phyloP scores from a whole-genome alignment of 1,140 invertebrate genomes.

The Ruditapes philippinarum region DNA sequence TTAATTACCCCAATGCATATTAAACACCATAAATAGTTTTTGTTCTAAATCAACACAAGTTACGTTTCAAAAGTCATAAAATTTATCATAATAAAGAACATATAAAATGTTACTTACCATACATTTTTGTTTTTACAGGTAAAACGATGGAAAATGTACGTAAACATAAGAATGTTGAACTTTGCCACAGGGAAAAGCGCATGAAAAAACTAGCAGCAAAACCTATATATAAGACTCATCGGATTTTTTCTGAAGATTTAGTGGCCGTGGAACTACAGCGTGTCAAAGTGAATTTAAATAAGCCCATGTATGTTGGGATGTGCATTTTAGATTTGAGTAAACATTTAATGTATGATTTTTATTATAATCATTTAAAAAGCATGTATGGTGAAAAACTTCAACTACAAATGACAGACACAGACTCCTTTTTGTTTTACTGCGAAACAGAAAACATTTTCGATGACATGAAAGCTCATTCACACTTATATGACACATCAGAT shows the following conservation, averaged over 20 bases:
- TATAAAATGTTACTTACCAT: too few species aligned
- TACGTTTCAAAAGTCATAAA: background rate
- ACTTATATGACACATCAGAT: slow-evolving; percentile 66
- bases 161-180: slow-evolving; percentile 34
- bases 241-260: slow-evolving; percentile 81
- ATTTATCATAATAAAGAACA: background rate
- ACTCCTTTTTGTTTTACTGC: slow-evolving; percentile 85
- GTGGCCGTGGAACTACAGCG: slow-evolving; percentile 69
- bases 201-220: slow-evolving; percentile 78
- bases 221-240: slow-evolving; percentile 81
- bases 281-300: slow-evolving; percentile 66
- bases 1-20: slow-evolving; percentile 77
- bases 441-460: slow-evolving; percentile 84
- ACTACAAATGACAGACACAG: slow-evolving; percentile 86
- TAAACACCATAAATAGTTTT: too few species aligned
- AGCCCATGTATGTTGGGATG: slow-evolving; percentile 78
- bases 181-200: slow-evolving; percentile 41
- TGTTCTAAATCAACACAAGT: too few species aligned
- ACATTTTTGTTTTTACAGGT: background rate
- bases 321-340: slow-evolving; percentile 61
- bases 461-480: slow-evolving; percentile 75
- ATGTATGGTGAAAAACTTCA: slow-evolving; percentile 75
- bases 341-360: slow-evolving; percentile 79
- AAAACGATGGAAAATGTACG: slow-evolving; percentile 18
- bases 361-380: slow-evolving; percentile 75